Percentiles rank a stretch among this genome's conserved stretches.
phyloP scores from a whole-genome alignment of 2,797 vertebrate species.

The Odontamblyopus lacepedii region DNA sequence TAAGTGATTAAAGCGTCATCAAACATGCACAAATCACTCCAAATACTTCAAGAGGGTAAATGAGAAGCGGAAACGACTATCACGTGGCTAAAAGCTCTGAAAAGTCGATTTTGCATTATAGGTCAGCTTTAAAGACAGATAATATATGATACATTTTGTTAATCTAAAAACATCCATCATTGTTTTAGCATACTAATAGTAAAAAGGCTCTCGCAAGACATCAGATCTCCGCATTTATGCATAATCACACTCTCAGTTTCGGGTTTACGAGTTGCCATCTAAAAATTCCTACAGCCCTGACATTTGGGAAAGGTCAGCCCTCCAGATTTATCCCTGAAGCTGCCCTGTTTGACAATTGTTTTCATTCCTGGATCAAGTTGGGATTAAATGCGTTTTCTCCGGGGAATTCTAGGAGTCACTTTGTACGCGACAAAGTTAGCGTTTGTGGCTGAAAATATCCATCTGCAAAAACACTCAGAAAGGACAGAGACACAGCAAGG shows the following conservation, averaged over 20 bases:
- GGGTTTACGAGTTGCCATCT: background rate
- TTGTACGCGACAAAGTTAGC: conserved; percentile 4
- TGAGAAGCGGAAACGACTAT: too few species aligned
- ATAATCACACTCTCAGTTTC: background rate
- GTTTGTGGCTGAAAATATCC: conserved; percentile 13
- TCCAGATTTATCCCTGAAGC: conserved; percentile 11
- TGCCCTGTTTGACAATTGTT: conserved; percentile 11
- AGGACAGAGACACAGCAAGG: conserved; percentile 13
- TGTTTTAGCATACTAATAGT: background rate
- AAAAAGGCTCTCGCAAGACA: background rate
- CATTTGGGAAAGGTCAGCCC: conserved; percentile 12
- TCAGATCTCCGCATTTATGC: background rate
- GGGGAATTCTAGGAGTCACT: conserved; percentile 11
- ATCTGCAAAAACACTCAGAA: conserved; percentile 9
- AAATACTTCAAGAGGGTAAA: too few species aligned
- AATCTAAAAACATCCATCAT: too few species aligned
- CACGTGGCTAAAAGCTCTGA: too few species aligned
- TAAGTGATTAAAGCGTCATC: too few species aligned
- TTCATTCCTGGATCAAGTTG: conserved; percentile 10
- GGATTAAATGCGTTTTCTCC: conserved; percentile 9
- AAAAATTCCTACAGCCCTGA: conserved; percentile 1
- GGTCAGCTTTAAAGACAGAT: too few species aligned
- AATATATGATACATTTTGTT: too few species aligned
- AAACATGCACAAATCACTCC: too few species aligned
- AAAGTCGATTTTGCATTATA: too few species aligned